Evolutionary conservation across 2,797 vertebrate species (phyloP).

Genomic region (Catharus ustulatus): DNA sequence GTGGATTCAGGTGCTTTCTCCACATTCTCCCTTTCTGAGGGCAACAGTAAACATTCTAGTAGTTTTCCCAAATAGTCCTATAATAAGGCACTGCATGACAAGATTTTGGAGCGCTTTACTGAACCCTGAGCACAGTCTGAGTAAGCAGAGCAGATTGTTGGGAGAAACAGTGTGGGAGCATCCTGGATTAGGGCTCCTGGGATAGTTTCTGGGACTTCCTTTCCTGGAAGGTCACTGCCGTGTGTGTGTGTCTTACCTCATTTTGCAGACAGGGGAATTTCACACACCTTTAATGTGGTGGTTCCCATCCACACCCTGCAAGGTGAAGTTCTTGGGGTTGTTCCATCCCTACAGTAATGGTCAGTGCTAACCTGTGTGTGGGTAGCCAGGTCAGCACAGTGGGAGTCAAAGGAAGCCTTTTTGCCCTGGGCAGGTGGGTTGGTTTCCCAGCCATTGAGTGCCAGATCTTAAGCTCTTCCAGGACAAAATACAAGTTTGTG

Average conservation of each 20-base stretch:
- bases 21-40: not conserved
- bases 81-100: not conserved
- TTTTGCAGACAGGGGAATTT: not conserved
- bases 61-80: not conserved
- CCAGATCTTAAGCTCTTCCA: not conserved
- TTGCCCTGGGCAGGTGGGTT: not conserved
- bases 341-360: not conserved
- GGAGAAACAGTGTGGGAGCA: not conserved
- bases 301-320: not conserved
- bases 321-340: not conserved
- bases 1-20: conserved; percentile 91
- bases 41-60: not conserved
- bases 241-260: not conserved
- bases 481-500: not conserved
- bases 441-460: not conserved
- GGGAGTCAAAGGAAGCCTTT: not conserved
- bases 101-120: not conserved
- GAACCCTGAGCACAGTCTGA: not conserved
- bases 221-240: not conserved
- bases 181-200: not conserved
- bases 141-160: not conserved
- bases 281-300: not conserved
- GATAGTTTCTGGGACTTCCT: not conserved
- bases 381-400: not conserved
- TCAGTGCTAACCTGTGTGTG: not conserved